phyloP scores from a whole-genome alignment of 1,140 invertebrate species.

The Bombus cullumanus region DNA sequence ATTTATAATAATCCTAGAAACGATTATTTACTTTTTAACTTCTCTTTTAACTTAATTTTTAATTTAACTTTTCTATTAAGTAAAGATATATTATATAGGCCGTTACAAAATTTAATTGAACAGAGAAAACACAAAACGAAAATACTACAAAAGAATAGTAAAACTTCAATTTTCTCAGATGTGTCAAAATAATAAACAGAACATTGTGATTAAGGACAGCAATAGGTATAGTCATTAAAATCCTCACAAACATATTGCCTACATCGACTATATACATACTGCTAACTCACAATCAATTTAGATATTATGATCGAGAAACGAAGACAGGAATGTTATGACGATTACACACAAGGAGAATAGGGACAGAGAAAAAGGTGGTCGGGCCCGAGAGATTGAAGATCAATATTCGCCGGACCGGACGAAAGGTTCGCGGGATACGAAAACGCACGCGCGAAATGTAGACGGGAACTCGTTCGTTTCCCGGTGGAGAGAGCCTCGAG shows the following conservation, averaged over 20 bases:
- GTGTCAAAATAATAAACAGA: too few species aligned
- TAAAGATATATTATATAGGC: neutral
- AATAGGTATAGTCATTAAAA: neutral
- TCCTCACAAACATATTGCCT: neutral
- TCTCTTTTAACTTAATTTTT: neutral
- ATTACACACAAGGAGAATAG: neutral
- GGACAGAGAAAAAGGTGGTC: neutral
- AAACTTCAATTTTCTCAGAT: too few species aligned
- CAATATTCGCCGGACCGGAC: constrained; percentile 61
- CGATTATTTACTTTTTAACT: neutral
- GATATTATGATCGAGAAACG: neutral
- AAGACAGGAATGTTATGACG: neutral
- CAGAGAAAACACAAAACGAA: neutral
- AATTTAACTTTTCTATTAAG: neutral
- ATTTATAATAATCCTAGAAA: neutral
- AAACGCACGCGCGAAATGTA: constrained; percentile 66
- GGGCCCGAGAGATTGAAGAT: constrained; percentile 63
- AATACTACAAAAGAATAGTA: neutral
- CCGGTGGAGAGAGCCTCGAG: neutral
- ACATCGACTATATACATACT: neutral
- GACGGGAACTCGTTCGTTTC: constrained; percentile 33
- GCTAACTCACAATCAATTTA: neutral
- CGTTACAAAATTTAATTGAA: neutral
- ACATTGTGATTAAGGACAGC: too few species aligned
- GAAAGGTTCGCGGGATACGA: constrained; percentile 50